Conservation (phyloP, 53 echinoderm and acorn worm genomes). For the Apostichopus leukothele region DNA sequence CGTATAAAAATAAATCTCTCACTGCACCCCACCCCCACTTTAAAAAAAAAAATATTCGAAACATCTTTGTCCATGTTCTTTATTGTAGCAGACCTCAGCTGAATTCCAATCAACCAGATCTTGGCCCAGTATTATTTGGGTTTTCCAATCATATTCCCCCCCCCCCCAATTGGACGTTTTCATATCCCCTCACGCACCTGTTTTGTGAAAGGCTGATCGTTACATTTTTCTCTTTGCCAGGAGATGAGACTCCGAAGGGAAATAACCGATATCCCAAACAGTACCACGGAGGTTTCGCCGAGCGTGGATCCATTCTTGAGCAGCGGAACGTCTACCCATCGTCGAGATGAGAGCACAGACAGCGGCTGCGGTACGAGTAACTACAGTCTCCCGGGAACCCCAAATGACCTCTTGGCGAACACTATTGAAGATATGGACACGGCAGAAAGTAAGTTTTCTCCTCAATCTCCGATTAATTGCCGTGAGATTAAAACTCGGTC, state of each 20-base stretch:
- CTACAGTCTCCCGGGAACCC: slow-evolving; percentile 93
- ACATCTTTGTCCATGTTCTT: too few species aligned
- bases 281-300: slow-evolving; percentile 61
- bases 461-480: too few species aligned
- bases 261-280: slow-evolving; percentile 58
- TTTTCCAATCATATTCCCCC: too few species aligned
- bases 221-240: slow-evolving; percentile 58
- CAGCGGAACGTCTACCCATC: slow-evolving; percentile 78
- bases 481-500: too few species aligned
- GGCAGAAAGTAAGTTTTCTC: slow-evolving; percentile 64
- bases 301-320: slow-evolving; percentile 91
- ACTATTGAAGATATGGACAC: slow-evolving; percentile 96
- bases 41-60: too few species aligned
- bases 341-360: slow-evolving; percentile 90
- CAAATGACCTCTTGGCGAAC: slow-evolving; percentile 79
- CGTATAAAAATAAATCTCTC: too few species aligned
- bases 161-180: background rate
- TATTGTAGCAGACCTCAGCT: too few species aligned
- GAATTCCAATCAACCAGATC: too few species aligned
- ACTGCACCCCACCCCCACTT: too few species aligned
- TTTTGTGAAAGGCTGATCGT: slow-evolving; percentile 42
- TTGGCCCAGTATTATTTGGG: too few species aligned
- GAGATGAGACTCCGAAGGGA: slow-evolving; percentile 83
- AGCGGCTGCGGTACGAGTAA: slow-evolving; percentile 96
- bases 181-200: background rate